Percentiles rank a stretch among this genome's conserved stretches.
These are phyloP conservation scores for Cheilosia grossa DNA, from an alignment of 2,888 invertebrate species.

Conservation along the genomic window DNA sequence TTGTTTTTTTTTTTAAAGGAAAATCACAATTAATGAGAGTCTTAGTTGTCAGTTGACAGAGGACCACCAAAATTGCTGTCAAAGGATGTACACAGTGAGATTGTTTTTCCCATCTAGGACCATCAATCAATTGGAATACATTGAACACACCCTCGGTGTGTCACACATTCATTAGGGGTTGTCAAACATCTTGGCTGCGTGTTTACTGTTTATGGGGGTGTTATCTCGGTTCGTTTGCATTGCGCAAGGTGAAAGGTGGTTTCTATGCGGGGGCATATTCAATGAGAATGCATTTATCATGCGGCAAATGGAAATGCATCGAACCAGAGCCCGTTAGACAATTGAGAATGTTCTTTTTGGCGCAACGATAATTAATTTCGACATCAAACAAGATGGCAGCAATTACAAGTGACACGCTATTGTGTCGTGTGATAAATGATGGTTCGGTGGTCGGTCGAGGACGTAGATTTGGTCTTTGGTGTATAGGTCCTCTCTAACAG, in stretches of 20 bases:
- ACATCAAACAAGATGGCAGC: conserved; percentile 41
- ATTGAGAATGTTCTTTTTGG: conserved; percentile 50
- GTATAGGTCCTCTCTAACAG: too few relatives aligned
- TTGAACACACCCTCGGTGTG: conserved; percentile 29
- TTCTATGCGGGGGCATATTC: conserved; percentile 9
- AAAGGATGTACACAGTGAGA: conserved; percentile 14
- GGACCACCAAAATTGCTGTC: conserved; percentile 61
- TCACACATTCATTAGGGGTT: conserved; percentile 61
- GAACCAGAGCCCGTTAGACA: conserved; percentile 1
- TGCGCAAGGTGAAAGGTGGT: conserved; percentile 71
- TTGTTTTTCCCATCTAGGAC: background rate
- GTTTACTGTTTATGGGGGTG: conserved; percentile 38
- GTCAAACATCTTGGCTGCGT: conserved; percentile 49
- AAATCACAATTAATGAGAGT: conserved; percentile 53
- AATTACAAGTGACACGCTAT: conserved; percentile 45
- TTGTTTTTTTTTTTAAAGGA: conserved; percentile 28
- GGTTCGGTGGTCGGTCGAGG: background rate
- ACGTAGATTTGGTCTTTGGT: too few relatives aligned
- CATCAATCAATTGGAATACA: conserved; percentile 66
- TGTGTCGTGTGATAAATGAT: conserved; percentile 43
- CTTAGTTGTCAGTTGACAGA: conserved; percentile 26
- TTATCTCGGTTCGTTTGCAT: conserved; percentile 44
- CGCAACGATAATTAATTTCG: conserved; percentile 64
- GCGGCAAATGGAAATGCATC: conserved; percentile 29
- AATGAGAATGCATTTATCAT: conserved; percentile 60